Evolutionary conservation across 2,113 vertebrate genomes (phyloP), one percentile per base, ranked within the genome.

Genomic region (Ranitomeya imitator): DNA sequence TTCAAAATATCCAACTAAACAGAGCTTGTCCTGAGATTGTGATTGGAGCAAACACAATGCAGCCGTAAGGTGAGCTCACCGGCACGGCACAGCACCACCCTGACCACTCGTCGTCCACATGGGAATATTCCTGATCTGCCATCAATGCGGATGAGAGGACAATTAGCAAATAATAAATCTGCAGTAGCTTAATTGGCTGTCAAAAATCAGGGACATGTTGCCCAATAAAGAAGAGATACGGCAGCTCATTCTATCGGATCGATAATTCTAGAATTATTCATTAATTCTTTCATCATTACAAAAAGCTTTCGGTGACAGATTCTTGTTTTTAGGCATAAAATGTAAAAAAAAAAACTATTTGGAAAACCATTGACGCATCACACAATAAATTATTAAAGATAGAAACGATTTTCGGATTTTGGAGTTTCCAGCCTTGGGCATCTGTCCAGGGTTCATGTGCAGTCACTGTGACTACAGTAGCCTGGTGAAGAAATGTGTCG

Each of bases 401-500:
- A 74, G 8, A 13, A 69, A 26, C 9, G 1, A 54, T 78, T n/a
- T 78, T 54, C 4, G 11, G 19, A n/a, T 54, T 78, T 78, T 12
- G 16, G 18, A n/a, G 11, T n/a, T 54, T 78, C 18, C 6, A n/a
- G 23, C 9, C 26, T n/a, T 37, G n/a, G 15, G 82, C 67, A 55
- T 71, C 73, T 23, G 19, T 57, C 67, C 63, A 16, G 4, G 23
- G 8, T 73, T 71, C 21, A 26, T 57, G 37, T 18, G 23, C 9
- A 74, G 83, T 74, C 51, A 26, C 65, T 23, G 26, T 85, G 67
- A 31, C 52, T 23, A 85, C 67, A 59, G 16, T 19, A 85, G 15
- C 7, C 69, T 59, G 54, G 15, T 31, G 13, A 55, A 54, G 45
- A 45, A 85, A 84, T 84, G 54, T 57, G 52, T 31, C 16, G 63